Percentiles rank a stretch among this genome's conserved stretches.
Conservation (phyloP, 1,140 invertebrate species). For the Drosophila fuyamai region DNA sequence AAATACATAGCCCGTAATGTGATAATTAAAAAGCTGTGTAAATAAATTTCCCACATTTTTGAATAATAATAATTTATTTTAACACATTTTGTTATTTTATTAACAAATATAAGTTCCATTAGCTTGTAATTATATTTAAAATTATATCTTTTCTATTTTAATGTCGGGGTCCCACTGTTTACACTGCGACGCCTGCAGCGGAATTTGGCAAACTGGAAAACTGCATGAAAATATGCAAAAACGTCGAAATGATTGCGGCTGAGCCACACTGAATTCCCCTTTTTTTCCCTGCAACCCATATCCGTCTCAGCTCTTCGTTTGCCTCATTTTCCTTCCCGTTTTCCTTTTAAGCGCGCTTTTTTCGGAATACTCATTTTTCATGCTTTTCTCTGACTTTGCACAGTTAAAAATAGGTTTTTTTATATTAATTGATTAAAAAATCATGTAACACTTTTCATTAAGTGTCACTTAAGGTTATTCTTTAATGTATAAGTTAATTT, state of each 20-base stretch:
- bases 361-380: slow-evolving; percentile 13
- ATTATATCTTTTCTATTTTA: too few relatives aligned
- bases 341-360: slow-evolving; percentile 23
- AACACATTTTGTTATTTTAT: too few relatives aligned
- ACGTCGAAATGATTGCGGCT: slow-evolving; percentile 78
- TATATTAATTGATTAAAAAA: neutral
- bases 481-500: too few relatives aligned
- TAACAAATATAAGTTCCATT: too few relatives aligned
- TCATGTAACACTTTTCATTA: too few relatives aligned
- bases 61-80: too few relatives aligned
- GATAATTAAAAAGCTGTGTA: too few relatives aligned
- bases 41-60: too few relatives aligned
- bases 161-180: slow-evolving; percentile 31
- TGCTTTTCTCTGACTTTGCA: slow-evolving; percentile 15
- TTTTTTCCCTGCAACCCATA: slow-evolving; percentile 7
- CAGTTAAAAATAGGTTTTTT: neutral
- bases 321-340: neutral
- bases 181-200: slow-evolving; percentile 46
- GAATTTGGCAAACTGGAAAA: slow-evolving; percentile 76
- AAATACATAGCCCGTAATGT: too few relatives aligned
- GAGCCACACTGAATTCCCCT: slow-evolving; percentile 54
- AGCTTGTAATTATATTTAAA: too few relatives aligned
- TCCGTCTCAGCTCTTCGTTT: slow-evolving; percentile 3
- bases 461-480: too few relatives aligned
- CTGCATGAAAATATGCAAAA: slow-evolving; percentile 81